Percentiles rank a stretch among this genome's conserved stretches.
These are phyloP conservation scores for Leucophenga maculata DNA, from an alignment of 2,888 invertebrate species.

Conservation along the genomic window DNA sequence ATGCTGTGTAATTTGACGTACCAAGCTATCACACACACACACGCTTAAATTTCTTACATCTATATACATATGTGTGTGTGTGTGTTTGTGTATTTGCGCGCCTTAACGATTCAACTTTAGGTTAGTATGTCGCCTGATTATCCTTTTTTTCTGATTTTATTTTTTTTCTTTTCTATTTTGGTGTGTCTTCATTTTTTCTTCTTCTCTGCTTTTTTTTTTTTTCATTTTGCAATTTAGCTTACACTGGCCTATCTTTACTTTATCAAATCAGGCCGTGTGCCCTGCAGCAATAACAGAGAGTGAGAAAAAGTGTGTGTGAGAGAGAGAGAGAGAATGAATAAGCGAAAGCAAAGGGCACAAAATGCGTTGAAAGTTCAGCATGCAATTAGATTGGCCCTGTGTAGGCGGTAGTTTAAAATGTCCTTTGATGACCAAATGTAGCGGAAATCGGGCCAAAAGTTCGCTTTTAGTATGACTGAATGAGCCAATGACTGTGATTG, in stretches of 20 bases:
- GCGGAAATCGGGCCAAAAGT: no score
- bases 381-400: not conserved
- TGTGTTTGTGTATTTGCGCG: constrained; percentile 49
- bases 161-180: not conserved
- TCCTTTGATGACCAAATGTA: no score
- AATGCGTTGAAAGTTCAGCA: not conserved
- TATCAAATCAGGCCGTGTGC: constrained; percentile 3
- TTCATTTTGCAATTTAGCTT: constrained; percentile 37
- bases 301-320: not conserved
- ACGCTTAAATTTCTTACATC: no score
- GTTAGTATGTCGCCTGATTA: constrained; percentile 52
- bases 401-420: no score
- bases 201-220: no score
- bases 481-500: no score
- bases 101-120: constrained; percentile 55
- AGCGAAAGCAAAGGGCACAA: not conserved
- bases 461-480: no score
- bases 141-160: not conserved
- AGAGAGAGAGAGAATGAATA: no score
- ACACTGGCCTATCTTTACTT: not conserved
- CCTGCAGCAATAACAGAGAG: not conserved
- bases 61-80: not conserved
- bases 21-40: no score
- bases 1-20: no score
- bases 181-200: constrained; percentile 1